Conservation (phyloP, 2,888 invertebrate genomes). For the Eupeodes luniger region DNA sequence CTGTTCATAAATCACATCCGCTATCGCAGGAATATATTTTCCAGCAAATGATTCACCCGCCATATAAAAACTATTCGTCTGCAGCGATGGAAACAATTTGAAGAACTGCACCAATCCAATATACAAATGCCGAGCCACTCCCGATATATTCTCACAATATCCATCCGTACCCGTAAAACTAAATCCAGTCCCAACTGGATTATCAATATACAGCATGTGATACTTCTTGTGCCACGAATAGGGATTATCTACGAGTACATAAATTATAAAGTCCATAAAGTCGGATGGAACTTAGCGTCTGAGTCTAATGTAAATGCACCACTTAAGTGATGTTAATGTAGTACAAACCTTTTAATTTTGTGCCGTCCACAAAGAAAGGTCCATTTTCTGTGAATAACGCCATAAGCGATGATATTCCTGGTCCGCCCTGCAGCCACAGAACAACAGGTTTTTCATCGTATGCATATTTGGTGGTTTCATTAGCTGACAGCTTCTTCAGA, state of each 20-base stretch:
- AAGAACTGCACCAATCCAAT: conserved; percentile 87
- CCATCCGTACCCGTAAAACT: conserved; percentile 88
- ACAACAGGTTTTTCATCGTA: conserved; percentile 85
- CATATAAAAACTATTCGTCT: conserved; percentile 87
- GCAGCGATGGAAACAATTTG: conserved; percentile 86
- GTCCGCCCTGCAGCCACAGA: conserved; percentile 87
- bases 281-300: not conserved
- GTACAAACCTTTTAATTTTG: conserved; percentile 76
- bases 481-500: conserved; percentile 86
- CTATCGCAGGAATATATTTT: conserved; percentile 86
- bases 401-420: conserved; percentile 86
- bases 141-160: conserved; percentile 87
- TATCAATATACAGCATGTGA: conserved; percentile 88
- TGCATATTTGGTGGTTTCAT: conserved; percentile 67
- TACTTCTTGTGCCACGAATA: conserved; percentile 88
- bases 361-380: conserved; percentile 86
- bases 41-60: conserved; percentile 89
- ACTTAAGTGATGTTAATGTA: not conserved
- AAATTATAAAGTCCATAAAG: conserved; percentile 18
- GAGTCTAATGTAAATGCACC: not conserved
- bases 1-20: conserved; percentile 81
- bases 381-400: conserved; percentile 87
- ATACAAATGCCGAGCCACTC: conserved; percentile 88
- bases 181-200: conserved; percentile 88
- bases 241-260: conserved; percentile 84